Percentiles rank a stretch among this genome's conserved stretches.
phyloP scores from a whole-genome alignment of 2,113 vertebrate species.

The Galemys pyrenaicus region DNA sequence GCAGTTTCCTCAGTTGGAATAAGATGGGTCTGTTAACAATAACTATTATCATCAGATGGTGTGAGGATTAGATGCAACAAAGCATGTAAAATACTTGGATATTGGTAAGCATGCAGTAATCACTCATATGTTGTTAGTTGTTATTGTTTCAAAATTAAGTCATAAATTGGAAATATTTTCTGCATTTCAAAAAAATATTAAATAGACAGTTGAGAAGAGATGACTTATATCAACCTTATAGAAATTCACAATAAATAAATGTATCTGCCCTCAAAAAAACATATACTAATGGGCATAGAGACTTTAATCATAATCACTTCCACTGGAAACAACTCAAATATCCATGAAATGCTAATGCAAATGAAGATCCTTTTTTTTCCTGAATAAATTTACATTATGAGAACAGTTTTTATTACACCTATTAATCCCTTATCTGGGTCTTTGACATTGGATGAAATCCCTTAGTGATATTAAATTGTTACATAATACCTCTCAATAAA shows the following conservation, averaged over 20 bases:
- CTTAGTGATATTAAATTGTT: neutral
- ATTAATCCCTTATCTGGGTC: neutral
- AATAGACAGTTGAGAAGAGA: neutral
- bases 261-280: neutral
- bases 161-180: neutral
- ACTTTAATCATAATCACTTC: neutral
- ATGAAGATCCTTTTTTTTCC: neutral
- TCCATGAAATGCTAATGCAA: neutral
- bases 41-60: neutral
- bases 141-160: slow-evolving; percentile 3
- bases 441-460: neutral
- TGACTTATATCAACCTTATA: neutral
- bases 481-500: neutral
- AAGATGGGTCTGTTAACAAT: neutral
- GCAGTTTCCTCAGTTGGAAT: neutral
- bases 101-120: neutral
- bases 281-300: neutral
- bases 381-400: neutral
- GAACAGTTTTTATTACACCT: neutral
- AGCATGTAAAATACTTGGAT: neutral
- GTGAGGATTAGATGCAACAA: neutral
- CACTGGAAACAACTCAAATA: neutral
- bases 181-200: slow-evolving; percentile 10
- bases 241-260: slow-evolving; percentile 15
- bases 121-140: neutral